These are phyloP conservation scores for Antigone vipio DNA, from an alignment of 2,113 vertebrate species.

Conservation along the genomic window DNA sequence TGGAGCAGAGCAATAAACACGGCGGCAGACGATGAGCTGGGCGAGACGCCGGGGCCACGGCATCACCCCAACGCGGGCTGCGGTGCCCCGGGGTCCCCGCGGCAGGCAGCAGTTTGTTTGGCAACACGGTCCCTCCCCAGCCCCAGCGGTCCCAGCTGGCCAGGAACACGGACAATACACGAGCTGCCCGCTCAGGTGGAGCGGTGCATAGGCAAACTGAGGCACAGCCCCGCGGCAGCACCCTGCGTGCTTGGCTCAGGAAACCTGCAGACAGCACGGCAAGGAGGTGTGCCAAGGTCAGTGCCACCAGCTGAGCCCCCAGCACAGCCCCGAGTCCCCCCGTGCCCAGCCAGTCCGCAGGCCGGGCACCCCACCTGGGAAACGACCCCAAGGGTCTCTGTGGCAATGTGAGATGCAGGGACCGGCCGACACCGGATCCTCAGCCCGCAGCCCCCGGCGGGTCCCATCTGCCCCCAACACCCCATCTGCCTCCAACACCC, in stretches of 20 bases:
- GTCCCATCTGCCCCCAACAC: not conserved
- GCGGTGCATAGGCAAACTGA: not conserved
- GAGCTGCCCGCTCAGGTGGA: not conserved
- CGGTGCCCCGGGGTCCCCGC: fast-evolving
- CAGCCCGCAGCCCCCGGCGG: not conserved
- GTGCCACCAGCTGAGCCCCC: not conserved
- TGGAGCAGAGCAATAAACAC: not conserved
- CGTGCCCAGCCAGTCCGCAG: not conserved
- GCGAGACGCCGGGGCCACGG: fast-evolving
- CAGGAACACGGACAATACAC: fast-evolving
- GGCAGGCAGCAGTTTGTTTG: not conserved
- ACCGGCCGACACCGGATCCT: fast-evolving
- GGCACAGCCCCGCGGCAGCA: fast-evolving
- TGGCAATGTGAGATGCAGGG: not conserved
- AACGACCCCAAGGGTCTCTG: not conserved
- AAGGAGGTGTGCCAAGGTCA: not conserved
- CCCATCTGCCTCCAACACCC: no score
- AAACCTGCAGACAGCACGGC: not conserved
- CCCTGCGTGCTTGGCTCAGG: fast-evolving
- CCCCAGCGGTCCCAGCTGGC: fast-evolving
- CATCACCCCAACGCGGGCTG: not conserved
- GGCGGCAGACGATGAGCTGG: not conserved
- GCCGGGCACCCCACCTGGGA: not conserved
- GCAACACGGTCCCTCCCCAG: not conserved
- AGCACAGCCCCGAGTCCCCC: fast-evolving